Conservation (phyloP, 2,113 vertebrate species). For the Embiotoca jacksoni region DNA sequence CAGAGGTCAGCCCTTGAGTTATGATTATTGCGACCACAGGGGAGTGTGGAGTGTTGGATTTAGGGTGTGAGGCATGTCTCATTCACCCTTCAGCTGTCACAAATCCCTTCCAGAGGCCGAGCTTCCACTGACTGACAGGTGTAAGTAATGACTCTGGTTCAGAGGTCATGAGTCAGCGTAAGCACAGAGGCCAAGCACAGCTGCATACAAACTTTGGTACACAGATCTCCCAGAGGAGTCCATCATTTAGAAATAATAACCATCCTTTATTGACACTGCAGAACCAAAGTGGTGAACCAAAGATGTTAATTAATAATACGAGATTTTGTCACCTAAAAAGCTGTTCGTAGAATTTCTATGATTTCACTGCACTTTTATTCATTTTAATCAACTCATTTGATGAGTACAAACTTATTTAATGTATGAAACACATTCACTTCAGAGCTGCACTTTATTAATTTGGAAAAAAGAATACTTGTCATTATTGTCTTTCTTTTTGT, state of each 20-base stretch:
- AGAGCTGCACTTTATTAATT: conserved; percentile 8
- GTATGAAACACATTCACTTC: conserved; percentile 14
- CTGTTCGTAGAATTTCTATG: not conserved
- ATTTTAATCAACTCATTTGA: conserved; percentile 16
- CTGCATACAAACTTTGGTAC: conserved; percentile 66
- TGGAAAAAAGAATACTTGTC: not conserved
- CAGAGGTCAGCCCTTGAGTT: conserved; percentile 76
- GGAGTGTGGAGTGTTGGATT: conserved; percentile 59
- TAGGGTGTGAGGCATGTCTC: conserved; percentile 69
- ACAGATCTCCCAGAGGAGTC: conserved; percentile 42
- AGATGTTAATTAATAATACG: conserved; percentile 29
- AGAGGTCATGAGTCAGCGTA: conserved; percentile 72
- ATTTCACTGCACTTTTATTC: conserved; percentile 13
- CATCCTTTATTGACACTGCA: conserved; percentile 8
- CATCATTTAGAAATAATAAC: conserved; percentile 33
- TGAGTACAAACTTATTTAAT: not conserved
- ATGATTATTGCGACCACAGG: conserved; percentile 74
- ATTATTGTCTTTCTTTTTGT: conserved; percentile 3
- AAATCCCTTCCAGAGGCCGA: conserved; percentile 58
- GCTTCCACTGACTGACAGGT: conserved; percentile 78
- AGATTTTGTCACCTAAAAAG: not conserved
- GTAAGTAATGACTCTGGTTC: conserved; percentile 77
- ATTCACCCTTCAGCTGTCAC: conserved; percentile 81
- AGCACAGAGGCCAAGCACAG: conserved; percentile 71
- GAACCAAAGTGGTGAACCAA: conserved; percentile 26